Evolutionary conservation across 2,113 vertebrate genomes (phyloP), one percentile per base, ranked within the genome.

Genomic region (Ciconia stormi): DNA sequence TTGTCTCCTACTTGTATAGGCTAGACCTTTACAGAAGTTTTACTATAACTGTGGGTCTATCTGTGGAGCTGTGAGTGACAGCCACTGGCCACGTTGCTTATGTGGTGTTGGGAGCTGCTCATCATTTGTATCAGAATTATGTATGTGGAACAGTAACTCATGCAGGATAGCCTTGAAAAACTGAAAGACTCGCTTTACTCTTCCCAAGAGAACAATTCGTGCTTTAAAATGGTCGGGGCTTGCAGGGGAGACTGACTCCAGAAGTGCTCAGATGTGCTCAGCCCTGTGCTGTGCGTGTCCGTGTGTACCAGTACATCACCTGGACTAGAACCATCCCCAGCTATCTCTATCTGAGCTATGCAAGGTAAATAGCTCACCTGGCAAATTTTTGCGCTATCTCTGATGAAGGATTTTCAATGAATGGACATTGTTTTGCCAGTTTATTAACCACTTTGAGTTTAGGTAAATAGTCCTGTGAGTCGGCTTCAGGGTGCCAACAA

Each of bases 11-110:
- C 23, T 67, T 50, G n/a, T 55, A 16, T n/a, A 42, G 10, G 23
- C 21, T 56, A 36, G 50, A 70, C 23, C 25, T 73, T 40, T 34
- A 47, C 25, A 49, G 25, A 52, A 38, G 11, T 90, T 82, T 62
- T 53, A 3, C 25, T 19, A 0, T 47, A 50, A 22, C 12, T 27
- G 23, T 25, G 66, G 7, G 11, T 40, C 27, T 67, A 0, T 40
- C 4, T 26, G 27, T 46, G 62, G 71, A 80, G 16, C 67, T 91
- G 36, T 21, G 23, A 19, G 59, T 49, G 36, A 49, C n/a, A 63
- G 34, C 52, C 53, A 12, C 11, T 89, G 62, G 42, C 32, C 19
- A 13, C 0, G 0, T 61, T 71, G 50, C 61, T 52, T 36, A 8
- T n/a, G 49, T 55, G 44, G 34, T 85, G 38, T 17, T 82, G 38